Conservation (phyloP, 2,888 invertebrate genomes). For the Eilema depressum region DNA sequence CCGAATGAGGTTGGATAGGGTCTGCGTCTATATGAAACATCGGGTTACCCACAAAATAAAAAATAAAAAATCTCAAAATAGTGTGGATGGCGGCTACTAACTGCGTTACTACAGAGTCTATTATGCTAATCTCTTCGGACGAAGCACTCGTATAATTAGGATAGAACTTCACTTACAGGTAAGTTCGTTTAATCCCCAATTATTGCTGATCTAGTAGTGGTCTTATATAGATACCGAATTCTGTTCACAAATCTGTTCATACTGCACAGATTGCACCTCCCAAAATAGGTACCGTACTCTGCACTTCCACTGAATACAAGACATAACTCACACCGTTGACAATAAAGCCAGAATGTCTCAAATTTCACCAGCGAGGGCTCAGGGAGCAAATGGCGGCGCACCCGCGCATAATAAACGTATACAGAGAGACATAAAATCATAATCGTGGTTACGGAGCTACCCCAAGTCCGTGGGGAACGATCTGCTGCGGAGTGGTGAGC, state of each 20-base stretch:
- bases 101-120: no score
- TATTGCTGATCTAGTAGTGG: no score
- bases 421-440: slow-evolving; percentile 47
- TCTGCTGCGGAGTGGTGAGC: slow-evolving; percentile 13
- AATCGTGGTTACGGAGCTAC: slow-evolving; percentile 40
- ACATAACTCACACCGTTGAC: background rate
- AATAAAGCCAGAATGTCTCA: slow-evolving; percentile 10
- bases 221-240: no score
- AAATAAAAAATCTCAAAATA: no score
- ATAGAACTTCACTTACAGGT: no score
- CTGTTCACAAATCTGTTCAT: background rate
- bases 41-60: no score
- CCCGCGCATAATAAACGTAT: slow-evolving; percentile 34
- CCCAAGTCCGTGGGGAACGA: slow-evolving; percentile 35
- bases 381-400: slow-evolving; percentile 22
- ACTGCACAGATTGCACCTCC: background rate
- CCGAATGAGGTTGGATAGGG: no score
- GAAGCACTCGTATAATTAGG: no score
- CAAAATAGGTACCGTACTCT: background rate
- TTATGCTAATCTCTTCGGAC: no score
- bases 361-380: slow-evolving; percentile 12
- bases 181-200: no score
- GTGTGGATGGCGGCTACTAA: no score
- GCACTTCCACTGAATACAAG: background rate
- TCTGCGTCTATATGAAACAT: no score